These are phyloP conservation scores for Phrynosoma blainvillii DNA, from an alignment of 2,113 vertebrate genomes.

Conservation along the genomic window DNA sequence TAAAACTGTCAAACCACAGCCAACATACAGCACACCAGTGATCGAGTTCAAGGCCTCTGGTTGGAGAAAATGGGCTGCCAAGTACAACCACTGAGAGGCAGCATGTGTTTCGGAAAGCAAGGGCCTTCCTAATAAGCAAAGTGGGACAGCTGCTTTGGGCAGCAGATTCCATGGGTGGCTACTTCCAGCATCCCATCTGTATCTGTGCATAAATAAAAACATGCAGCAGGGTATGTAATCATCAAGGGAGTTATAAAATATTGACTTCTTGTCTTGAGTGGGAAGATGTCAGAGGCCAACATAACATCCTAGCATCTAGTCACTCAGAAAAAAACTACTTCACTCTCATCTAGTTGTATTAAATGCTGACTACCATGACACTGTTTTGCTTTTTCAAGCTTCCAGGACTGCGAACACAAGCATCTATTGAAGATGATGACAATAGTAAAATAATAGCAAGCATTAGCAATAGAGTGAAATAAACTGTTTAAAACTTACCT, in stretches of 20 bases:
- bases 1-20: neutral
- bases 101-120: neutral
- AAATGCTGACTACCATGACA: neutral
- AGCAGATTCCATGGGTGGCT: neutral
- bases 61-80: neutral
- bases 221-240: neutral
- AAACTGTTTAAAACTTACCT: slow-evolving; percentile 77
- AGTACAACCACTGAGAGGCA: neutral
- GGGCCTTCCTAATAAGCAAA: neutral
- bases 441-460: neutral
- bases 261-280: neutral
- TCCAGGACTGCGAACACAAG: neutral
- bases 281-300: neutral
- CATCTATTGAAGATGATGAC: neutral
- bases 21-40: neutral
- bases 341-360: neutral
- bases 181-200: too few species aligned
- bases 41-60: neutral
- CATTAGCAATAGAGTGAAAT: neutral
- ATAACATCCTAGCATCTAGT: neutral
- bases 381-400: neutral
- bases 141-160: too few species aligned
- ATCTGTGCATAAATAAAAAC: neutral
- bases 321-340: neutral
- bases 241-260: neutral